phyloP scores from a whole-genome alignment of 2,888 invertebrate genomes.

The Apodemia mormo region DNA sequence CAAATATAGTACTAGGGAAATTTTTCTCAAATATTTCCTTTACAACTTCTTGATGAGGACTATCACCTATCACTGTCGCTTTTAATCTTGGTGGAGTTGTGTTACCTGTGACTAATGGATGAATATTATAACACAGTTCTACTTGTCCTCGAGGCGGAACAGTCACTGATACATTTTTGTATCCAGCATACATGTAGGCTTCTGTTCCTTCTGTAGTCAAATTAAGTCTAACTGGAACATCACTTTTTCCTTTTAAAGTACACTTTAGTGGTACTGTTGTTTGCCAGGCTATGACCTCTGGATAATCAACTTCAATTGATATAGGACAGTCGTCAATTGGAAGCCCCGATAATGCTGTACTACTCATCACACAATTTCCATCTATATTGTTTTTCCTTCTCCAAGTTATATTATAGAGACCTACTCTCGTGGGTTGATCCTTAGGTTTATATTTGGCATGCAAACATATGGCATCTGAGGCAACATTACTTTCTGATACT shows the following conservation, averaged over 20 bases:
- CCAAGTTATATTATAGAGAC: conserved; percentile 75
- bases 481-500: conserved; percentile 66
- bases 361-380: conserved; percentile 73
- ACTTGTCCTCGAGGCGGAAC: conserved; percentile 83
- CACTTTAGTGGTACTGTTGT: conserved; percentile 87
- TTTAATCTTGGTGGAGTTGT: conserved; percentile 85
- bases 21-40: conserved; percentile 75
- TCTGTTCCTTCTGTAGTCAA: conserved; percentile 91
- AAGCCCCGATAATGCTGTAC: conserved; percentile 78
- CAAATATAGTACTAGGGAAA: conserved; percentile 76
- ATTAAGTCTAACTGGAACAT: conserved; percentile 86
- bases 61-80: conserved; percentile 73
- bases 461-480: conserved; percentile 70
- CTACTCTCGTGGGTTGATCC: conserved; percentile 66
- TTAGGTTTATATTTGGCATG: conserved; percentile 68
- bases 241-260: conserved; percentile 86
- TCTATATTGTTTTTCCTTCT: conserved; percentile 53
- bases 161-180: conserved; percentile 88
- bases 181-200: conserved; percentile 97
- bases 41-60: conserved; percentile 60
- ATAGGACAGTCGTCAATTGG: conserved; percentile 84
- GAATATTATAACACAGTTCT: conserved; percentile 88
- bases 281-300: conserved; percentile 88
- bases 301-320: conserved; percentile 82
- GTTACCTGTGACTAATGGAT: conserved; percentile 88